Conservation (phyloP, 2,797 vertebrate genomes). For the Australoheros facetus region DNA sequence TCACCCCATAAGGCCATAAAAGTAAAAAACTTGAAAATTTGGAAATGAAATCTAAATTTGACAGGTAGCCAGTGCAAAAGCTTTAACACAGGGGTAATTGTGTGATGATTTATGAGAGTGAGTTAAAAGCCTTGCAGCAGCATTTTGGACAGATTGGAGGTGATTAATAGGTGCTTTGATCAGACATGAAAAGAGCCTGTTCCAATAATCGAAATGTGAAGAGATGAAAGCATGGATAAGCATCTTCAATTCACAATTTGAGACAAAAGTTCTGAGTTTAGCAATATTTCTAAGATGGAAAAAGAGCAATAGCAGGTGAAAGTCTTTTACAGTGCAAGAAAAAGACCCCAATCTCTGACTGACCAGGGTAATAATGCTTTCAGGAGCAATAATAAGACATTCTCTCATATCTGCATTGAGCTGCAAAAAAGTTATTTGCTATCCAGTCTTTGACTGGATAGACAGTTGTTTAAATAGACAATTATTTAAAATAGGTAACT, state of each 20-base stretch:
- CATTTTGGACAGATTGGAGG: not conserved
- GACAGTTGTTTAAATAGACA: too few species aligned
- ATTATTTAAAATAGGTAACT: not conserved
- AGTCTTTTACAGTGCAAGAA: not conserved
- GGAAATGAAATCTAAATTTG: not conserved
- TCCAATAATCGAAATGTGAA: not conserved
- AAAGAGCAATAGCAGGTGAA: not conserved
- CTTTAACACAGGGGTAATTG: not conserved
- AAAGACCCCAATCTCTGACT: not conserved
- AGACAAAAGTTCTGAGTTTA: not conserved
- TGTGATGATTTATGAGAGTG: not conserved
- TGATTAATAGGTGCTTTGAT: not conserved
- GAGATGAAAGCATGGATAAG: not conserved
- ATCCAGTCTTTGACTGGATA: rapidly evolving
- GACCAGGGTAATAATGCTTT: not conserved
- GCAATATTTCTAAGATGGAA: not conserved
- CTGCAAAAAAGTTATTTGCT: not conserved
- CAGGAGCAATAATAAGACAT: not conserved
- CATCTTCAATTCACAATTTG: not conserved
- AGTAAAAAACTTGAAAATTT: not conserved
- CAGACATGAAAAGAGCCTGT: not conserved
- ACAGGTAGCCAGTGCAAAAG: not conserved
- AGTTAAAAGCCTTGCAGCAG: not conserved
- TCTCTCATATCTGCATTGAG: not conserved
- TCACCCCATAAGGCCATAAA: not conserved